phyloP scores from a whole-genome alignment of 2,888 invertebrate genomes.

The Drosophila parthenogenetica region DNA sequence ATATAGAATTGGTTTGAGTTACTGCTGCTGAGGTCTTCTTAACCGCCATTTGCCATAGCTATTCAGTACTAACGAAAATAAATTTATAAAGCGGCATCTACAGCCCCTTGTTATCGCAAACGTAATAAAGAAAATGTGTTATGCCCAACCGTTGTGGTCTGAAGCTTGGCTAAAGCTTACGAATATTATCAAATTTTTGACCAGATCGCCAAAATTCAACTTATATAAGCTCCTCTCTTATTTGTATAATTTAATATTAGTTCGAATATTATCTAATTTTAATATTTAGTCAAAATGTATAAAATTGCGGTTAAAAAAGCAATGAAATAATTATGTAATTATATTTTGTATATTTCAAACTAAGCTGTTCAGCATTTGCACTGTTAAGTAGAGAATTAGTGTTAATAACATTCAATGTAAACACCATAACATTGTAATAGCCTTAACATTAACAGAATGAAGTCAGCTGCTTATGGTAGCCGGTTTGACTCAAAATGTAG shows the following conservation, averaged over 20 bases:
- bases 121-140: neutral
- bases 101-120: neutral
- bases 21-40: neutral
- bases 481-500: conserved; percentile 31
- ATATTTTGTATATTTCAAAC: too few species aligned
- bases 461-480: conserved; percentile 28
- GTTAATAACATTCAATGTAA: neutral
- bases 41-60: neutral
- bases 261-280: too few species aligned
- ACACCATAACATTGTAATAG: neutral
- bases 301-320: too few species aligned
- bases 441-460: neutral
- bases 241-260: too few species aligned
- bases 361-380: too few species aligned
- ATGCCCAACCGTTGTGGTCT: neutral
- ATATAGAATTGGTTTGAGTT: neutral
- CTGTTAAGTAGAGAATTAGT: too few species aligned
- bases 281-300: too few species aligned
- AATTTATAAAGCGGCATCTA: conserved; percentile 8
- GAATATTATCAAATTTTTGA: neutral
- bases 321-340: too few species aligned
- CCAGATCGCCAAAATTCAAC: neutral
- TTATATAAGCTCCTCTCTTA: neutral
- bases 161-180: conserved; percentile 1
- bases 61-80: neutral